phyloP scores from a whole-genome alignment of 1,140 invertebrate species.

The Bemisia tabaci region DNA sequence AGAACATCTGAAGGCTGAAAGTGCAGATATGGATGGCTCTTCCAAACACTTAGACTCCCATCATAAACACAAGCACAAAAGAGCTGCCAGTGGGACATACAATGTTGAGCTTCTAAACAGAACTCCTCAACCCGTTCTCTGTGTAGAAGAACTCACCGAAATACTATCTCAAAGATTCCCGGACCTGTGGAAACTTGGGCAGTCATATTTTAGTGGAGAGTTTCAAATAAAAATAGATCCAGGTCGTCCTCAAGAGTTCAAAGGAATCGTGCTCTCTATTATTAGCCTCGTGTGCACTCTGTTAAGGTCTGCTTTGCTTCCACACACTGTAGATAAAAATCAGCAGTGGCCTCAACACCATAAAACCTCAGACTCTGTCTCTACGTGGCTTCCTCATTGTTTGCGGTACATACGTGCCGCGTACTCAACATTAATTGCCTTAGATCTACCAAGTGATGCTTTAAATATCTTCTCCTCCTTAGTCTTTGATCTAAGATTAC shows the following conservation, averaged over 20 bases:
- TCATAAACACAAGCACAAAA: constrained; percentile 14
- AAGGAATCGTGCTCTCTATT: constrained; percentile 54
- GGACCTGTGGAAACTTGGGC: constrained; percentile 78
- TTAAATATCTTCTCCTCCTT: constrained; percentile 69
- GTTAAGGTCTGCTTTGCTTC: constrained; percentile 47
- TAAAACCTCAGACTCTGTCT: constrained; percentile 27
- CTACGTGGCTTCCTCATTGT: constrained; percentile 65
- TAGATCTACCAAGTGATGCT: constrained; percentile 68
- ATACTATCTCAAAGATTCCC: constrained; percentile 55
- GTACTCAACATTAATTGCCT: constrained; percentile 49
- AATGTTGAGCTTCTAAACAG: constrained; percentile 15
- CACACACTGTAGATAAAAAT: constrained; percentile 37
- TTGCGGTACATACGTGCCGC: constrained; percentile 53
- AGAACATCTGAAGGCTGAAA: constrained; percentile 9
- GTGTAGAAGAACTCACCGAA: constrained; percentile 57
- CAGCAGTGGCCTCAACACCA: constrained; percentile 27
- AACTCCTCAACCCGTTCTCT: constrained; percentile 39
- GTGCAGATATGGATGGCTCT: constrained; percentile 7
- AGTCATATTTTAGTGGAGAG: constrained; percentile 77
- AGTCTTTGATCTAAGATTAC: constrained; percentile 71
- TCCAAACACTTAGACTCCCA: constrained; percentile 7
- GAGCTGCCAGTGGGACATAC: constrained; percentile 16
- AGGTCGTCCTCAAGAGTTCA: constrained; percentile 52
- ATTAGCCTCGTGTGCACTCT: constrained; percentile 50
- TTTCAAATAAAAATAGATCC: constrained; percentile 53